Evolutionary conservation across 2,113 vertebrate species (phyloP), one percentile per base, ranked within the genome.

Genomic region (Ginglymostoma cirratum): DNA sequence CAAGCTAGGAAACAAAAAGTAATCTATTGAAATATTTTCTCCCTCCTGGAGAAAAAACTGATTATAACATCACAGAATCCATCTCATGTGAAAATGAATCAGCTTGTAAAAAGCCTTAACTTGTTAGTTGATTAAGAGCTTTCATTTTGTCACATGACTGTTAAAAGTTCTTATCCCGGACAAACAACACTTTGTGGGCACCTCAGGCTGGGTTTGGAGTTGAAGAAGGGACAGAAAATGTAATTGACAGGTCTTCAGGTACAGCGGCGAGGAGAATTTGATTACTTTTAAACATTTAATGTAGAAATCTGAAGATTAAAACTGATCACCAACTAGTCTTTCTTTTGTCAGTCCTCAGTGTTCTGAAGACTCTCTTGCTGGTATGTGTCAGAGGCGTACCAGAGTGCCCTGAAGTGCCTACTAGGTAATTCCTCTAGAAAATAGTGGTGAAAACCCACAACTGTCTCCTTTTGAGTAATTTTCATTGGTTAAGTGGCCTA

Each of bases 1-100:
- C 99, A 99, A 0, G 97, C 99, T 99, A 97, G 48, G 34, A 55
- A 61, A 38, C 66, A 94, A 45, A 95, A 96, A 23, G n/a, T 12
- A 95, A 55, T 83, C 14, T 0, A 78, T 21, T 72, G 67, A 48
- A 30, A 48, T 14, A 0, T 95, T 95, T 70, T 67, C 5, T 6
- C 69, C 42, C 61, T 7, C 8, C 55, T 61, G 12, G 12, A 61
- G 55, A 61, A 61, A 69, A 94, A 94, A 70, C 8, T 70, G 45
- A 70, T 24, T 69, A 24, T 69, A 94, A 27, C 45, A 70, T 70
- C 38, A 45, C 21, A 70, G 3, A 27, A 30, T 52, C 12, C 45
- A 95, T 48, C 45, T 95, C 19, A 19, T 2, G 0, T 34, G 27
- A 95, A 69, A 94, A 69, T 69, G 66, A 94, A 69, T 69, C 1